A percentile compares a stretch with the other conserved stretches of the same genome.
Conservation (phyloP, 2,797 vertebrate genomes). For the Loris lydekkerianus region DNA sequence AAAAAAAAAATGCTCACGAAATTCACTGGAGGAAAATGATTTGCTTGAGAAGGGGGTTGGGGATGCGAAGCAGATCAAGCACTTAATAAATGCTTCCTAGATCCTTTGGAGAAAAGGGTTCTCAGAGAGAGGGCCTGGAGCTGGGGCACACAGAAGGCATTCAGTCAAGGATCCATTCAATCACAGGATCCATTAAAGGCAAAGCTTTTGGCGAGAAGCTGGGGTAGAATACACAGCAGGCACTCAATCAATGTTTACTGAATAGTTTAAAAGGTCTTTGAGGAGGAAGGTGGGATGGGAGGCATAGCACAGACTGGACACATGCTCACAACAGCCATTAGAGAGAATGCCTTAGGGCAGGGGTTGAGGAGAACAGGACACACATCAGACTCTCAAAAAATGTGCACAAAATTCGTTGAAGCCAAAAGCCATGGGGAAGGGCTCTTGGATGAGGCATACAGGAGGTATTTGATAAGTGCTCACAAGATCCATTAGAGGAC, state of each 20-base stretch:
- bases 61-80: background rate
- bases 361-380: slow-evolving; percentile 27
- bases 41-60: slow-evolving; percentile 52
- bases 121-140: background rate
- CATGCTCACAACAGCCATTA: slow-evolving; percentile 50
- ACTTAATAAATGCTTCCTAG: slow-evolving; percentile 61
- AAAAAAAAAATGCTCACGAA: slow-evolving; percentile 4
- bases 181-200: slow-evolving; percentile 62
- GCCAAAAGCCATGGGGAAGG: slow-evolving; percentile 59
- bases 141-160: slow-evolving; percentile 58
- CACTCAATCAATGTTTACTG: slow-evolving; percentile 58
- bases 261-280: slow-evolving; percentile 64
- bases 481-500: slow-evolving; percentile 50
- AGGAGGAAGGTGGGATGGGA: slow-evolving; percentile 11
- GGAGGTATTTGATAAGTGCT: slow-evolving; percentile 65
- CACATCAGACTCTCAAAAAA: slow-evolving; percentile 33
- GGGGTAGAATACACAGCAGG: slow-evolving; percentile 60
- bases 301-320: slow-evolving; percentile 32
- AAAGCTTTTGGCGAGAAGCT: slow-evolving; percentile 56
- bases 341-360: slow-evolving; percentile 61
- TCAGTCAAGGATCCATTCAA: slow-evolving; percentile 47
- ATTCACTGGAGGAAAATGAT: slow-evolving; percentile 67
- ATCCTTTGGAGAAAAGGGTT: slow-evolving; percentile 58
- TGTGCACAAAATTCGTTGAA: slow-evolving; percentile 62
- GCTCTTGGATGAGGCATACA: slow-evolving; percentile 40